A percentile compares a stretch with the other conserved stretches of the same genome.
Evolutionary conservation across 1,140 invertebrate species (phyloP).

Genomic region (Saccostrea glomerata): DNA sequence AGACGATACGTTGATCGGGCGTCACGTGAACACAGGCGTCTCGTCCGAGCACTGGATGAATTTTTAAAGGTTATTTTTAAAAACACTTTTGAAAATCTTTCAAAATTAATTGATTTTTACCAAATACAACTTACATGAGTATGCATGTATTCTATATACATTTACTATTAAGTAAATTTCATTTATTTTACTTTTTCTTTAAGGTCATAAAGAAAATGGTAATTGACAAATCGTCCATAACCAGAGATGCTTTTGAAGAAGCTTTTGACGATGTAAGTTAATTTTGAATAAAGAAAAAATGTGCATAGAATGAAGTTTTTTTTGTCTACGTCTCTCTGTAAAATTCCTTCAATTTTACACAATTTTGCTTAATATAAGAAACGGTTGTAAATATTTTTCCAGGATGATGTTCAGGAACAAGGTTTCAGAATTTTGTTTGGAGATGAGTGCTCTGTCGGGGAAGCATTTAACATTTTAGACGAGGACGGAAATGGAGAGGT

Average conservation of each 20-base stretch:
- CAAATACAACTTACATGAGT: no score
- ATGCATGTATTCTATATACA: no score
- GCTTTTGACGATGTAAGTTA: background rate
- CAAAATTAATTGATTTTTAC: no score
- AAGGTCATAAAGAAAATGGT: background rate
- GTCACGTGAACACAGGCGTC: background rate
- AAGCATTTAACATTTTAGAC: constrained; percentile 64
- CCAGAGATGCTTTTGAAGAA: background rate
- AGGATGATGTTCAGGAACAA: background rate
- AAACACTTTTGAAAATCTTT: no score
- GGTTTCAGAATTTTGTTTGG: constrained; percentile 62
- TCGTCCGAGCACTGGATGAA: background rate
- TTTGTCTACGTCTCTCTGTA: no score
- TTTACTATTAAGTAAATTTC: no score
- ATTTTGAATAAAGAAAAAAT: background rate
- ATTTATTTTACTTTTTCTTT: background rate
- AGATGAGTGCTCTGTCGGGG: constrained; percentile 58
- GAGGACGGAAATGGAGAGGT: constrained; percentile 67
- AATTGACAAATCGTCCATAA: background rate
- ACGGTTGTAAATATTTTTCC: background rate
- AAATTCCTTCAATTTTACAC: no score
- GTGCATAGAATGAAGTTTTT: background rate
- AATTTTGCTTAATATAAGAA: background rate
- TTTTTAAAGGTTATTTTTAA: background rate
- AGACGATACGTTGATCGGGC: background rate